phyloP scores from a whole-genome alignment of 2,113 vertebrate genomes.

The Sakesphorus luctuosus region DNA sequence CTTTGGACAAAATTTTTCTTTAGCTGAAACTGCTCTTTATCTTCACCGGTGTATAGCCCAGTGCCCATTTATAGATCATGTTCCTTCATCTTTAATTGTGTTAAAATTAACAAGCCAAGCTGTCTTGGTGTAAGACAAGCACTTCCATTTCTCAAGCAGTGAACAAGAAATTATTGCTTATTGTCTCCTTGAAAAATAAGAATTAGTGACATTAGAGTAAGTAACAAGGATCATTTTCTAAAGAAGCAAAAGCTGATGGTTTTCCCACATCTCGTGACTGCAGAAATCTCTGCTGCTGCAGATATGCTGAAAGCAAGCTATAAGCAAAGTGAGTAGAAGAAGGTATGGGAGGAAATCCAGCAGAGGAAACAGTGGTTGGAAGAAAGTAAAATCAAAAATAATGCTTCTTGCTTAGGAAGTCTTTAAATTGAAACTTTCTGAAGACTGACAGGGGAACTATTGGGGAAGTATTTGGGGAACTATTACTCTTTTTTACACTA shows the following conservation, averaged over 20 bases:
- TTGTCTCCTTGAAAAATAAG: background rate
- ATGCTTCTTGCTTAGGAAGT: background rate
- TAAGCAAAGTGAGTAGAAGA: background rate
- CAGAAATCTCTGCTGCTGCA: background rate
- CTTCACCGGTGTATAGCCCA: background rate
- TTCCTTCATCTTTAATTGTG: background rate
- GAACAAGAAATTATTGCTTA: background rate
- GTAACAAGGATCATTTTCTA: background rate
- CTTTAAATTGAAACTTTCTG: background rate
- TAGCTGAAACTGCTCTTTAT: background rate
- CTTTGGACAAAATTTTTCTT: background rate
- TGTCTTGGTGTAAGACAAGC: background rate
- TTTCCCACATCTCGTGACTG: background rate
- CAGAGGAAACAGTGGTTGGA: background rate
- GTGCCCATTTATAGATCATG: background rate
- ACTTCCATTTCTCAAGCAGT: background rate
- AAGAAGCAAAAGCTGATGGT: background rate
- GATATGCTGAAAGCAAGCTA: background rate
- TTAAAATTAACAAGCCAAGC: background rate
- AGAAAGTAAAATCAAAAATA: background rate
- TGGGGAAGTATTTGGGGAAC: background rate
- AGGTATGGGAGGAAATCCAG: background rate
- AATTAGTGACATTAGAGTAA: background rate
- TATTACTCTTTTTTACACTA: background rate
- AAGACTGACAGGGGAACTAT: background rate